A percentile compares a stretch with the other conserved stretches of the same genome.
These are phyloP conservation scores for Plebejus argus DNA, from an alignment of 2,888 invertebrate species.

Conservation along the genomic window DNA sequence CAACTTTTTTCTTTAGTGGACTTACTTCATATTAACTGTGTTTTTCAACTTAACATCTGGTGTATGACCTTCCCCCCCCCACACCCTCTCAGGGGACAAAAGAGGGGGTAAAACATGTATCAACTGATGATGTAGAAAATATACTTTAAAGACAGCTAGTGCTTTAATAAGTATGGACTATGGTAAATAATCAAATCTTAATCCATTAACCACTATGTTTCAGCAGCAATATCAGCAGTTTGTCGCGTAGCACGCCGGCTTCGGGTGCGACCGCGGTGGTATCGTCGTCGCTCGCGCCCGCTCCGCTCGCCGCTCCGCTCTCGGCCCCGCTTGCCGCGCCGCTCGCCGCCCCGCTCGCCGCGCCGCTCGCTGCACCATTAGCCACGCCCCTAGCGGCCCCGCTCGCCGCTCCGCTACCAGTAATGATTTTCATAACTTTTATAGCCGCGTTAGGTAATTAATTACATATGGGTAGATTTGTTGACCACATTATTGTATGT, in stretches of 20 bases:
- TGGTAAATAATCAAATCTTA: too few species aligned
- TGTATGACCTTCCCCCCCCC: too few species aligned
- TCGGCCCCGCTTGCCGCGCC: slow-evolving; percentile 56
- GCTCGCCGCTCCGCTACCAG: slow-evolving; percentile 56
- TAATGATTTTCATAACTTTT: slow-evolving; percentile 41
- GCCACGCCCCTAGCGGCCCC: slow-evolving; percentile 56
- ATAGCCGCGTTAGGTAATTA: slow-evolving; percentile 23
- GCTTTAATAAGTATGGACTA: too few species aligned
- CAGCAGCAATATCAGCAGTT: slow-evolving; percentile 92
- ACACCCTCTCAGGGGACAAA: too few species aligned
- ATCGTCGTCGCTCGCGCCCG: slow-evolving; percentile 47
- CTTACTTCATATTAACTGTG: too few species aligned
- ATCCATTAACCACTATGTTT: slow-evolving; percentile 38
- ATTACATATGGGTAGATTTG: not conserved
- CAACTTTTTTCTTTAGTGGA: too few species aligned
- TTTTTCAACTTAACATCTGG: too few species aligned
- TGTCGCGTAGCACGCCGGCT: slow-evolving; percentile 85
- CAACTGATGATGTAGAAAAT: too few species aligned
- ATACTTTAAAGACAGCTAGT: too few species aligned
- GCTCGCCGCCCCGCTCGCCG: slow-evolving; percentile 50
- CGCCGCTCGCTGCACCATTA: slow-evolving; percentile 60
- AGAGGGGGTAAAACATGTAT: too few species aligned
- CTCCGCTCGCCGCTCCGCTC: slow-evolving; percentile 35
- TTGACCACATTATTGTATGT: not conserved
- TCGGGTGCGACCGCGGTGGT: slow-evolving; percentile 61